These are phyloP conservation scores for Metridium senile DNA, from an alignment of 92 coral and sea anemone species.

Conservation along the genomic window DNA sequence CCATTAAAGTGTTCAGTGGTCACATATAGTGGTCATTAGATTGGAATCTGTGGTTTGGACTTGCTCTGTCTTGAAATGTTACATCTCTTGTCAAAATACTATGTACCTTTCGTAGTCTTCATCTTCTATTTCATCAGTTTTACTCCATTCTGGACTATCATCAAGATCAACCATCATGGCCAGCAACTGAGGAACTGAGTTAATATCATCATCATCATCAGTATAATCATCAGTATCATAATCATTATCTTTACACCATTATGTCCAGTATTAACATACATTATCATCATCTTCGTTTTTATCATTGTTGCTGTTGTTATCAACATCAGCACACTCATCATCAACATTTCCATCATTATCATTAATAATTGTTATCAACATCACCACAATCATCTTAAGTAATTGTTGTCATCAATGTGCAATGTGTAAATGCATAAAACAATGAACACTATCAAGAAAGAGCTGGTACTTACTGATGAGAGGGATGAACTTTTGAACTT, in stretches of 20 bases:
- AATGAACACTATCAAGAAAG: too few species aligned
- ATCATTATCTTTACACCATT: not conserved
- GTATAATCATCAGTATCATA: too few species aligned
- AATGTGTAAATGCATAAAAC: too few species aligned
- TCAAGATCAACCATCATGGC: slow-evolving; percentile 99
- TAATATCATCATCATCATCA: too few species aligned
- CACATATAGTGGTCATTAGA: too few species aligned
- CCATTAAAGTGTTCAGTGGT: too few species aligned
- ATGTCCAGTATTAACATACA: not conserved
- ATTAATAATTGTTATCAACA: not conserved
- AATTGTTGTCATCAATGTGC: too few species aligned
- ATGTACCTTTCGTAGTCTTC: slow-evolving; percentile 93
- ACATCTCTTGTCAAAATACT: too few species aligned
- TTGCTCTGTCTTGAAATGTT: too few species aligned
- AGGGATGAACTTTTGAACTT: slow-evolving; percentile 86
- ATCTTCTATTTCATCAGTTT: slow-evolving; percentile 91
- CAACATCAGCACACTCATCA: not conserved
- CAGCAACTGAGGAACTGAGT: slow-evolving; percentile 88
- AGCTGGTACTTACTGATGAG: slow-evolving; percentile 92
- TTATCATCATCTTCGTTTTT: not conserved
- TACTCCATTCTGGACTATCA: slow-evolving; percentile 96
- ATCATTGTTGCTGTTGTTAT: not conserved
- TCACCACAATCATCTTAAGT: not conserved
- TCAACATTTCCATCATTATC: not conserved
- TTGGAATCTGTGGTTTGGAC: too few species aligned